These are phyloP conservation scores for Heliconius erato DNA, from an alignment of 2,888 invertebrate genomes.

Conservation along the genomic window DNA sequence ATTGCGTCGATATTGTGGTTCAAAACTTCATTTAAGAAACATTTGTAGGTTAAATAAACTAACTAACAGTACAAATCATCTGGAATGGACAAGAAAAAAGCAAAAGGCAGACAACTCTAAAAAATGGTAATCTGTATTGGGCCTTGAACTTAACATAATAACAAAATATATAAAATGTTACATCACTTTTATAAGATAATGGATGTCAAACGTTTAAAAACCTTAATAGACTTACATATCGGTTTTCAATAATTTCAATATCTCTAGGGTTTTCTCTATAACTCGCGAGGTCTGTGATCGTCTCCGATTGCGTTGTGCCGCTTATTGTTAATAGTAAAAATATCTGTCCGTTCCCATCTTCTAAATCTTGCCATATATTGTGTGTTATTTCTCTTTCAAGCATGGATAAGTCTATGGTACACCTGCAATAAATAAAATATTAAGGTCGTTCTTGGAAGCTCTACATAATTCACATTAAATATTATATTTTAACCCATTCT, in stretches of 20 bases:
- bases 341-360: constrained; percentile 95
- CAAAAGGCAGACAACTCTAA: no score
- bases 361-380: constrained; percentile 94
- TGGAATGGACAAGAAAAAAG: no score
- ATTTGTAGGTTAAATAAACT: not conserved
- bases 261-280: constrained; percentile 93
- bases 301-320: constrained; percentile 96
- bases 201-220: not conserved
- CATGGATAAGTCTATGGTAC: constrained; percentile 92
- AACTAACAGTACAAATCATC: no score
- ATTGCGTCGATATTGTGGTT: not conserved
- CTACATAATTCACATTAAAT: not conserved
- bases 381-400: constrained; percentile 97
- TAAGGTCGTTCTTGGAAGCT: not conserved
- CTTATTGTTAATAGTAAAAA: constrained; percentile 97
- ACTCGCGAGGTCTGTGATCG: constrained; percentile 95
- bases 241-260: constrained; percentile 85
- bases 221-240: constrained; percentile 87
- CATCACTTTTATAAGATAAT: no score
- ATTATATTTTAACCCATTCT: no score
- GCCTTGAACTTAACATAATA: no score
- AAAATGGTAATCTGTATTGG: no score
- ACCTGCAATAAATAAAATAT: constrained; percentile 82
- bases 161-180: no score
- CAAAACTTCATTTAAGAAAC: not conserved